phyloP scores from a whole-genome alignment of 2,113 vertebrate genomes.

The Delphinus delphis region DNA sequence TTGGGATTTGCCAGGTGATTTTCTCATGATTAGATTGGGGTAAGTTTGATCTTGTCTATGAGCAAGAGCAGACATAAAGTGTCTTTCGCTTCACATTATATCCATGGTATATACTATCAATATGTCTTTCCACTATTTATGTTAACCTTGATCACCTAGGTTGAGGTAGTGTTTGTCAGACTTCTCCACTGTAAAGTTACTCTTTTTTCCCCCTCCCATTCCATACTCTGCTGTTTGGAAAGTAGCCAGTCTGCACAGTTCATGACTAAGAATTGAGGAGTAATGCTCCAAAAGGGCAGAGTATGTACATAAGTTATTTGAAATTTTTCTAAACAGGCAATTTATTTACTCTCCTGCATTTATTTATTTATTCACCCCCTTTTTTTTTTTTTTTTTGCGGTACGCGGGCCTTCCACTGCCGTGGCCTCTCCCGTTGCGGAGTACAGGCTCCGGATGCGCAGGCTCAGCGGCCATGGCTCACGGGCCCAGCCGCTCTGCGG shows the following conservation, averaged over 20 bases:
- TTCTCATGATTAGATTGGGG: not conserved
- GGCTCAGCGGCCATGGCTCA: too few species aligned
- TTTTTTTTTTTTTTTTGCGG: too few species aligned
- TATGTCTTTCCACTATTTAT: not conserved
- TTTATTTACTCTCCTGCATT: not conserved
- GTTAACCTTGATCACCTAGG: not conserved
- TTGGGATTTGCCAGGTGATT: not conserved
- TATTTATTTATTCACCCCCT: too few species aligned
- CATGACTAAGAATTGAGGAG: not conserved
- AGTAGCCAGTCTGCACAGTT: not conserved
- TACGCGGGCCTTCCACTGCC: too few species aligned
- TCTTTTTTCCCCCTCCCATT: not conserved
- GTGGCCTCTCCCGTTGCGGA: too few species aligned
- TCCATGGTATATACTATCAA: too few species aligned
- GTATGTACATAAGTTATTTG: not conserved
- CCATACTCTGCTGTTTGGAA: not conserved
- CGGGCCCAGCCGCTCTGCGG: too few species aligned
- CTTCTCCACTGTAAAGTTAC: not conserved
- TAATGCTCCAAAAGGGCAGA: not conserved
- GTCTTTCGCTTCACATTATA: not conserved
- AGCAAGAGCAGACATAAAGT: not conserved
- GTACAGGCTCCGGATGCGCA: too few species aligned
- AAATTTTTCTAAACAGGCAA: not conserved
- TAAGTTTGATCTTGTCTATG: not conserved
- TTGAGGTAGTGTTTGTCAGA: not conserved